These are phyloP conservation scores for Esox niger DNA, from an alignment of 2,113 vertebrate genomes.

Conservation along the genomic window DNA sequence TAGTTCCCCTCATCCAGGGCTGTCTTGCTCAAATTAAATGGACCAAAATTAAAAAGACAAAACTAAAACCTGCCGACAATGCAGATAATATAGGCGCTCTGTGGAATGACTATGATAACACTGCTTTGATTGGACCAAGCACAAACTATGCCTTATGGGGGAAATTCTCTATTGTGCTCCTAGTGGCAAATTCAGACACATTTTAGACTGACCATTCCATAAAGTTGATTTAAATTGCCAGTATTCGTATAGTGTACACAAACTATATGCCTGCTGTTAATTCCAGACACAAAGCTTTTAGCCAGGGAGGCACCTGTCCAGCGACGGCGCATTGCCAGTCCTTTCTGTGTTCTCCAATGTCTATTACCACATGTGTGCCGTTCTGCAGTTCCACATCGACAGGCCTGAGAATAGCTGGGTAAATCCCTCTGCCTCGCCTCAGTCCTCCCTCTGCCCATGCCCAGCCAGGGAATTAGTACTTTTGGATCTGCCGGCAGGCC, in stretches of 20 bases:
- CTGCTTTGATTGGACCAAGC: too few species aligned
- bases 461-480: constrained; percentile 57
- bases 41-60: too few species aligned
- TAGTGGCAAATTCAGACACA: too few species aligned
- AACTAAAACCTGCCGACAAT: too few species aligned
- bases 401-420: constrained; percentile 42
- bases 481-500: constrained; percentile 54
- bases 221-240: too few species aligned
- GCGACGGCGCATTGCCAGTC: constrained; percentile 35
- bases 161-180: too few species aligned
- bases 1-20: too few species aligned
- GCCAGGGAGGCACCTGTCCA: constrained; percentile 21
- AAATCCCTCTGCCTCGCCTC: constrained; percentile 54
- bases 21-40: too few species aligned
- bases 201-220: neutral
- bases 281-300: constrained; percentile 28
- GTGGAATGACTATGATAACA: too few species aligned
- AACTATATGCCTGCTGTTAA: constrained; percentile 14
- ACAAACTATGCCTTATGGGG: too few species aligned
- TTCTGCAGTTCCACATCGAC: constrained; percentile 60
- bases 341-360: constrained; percentile 33
- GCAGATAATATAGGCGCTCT: too few species aligned
- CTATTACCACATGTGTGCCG: constrained; percentile 46
- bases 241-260: too few species aligned
- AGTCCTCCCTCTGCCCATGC: constrained; percentile 25